A percentile compares a stretch with the other conserved stretches of the same genome.
These are phyloP conservation scores for Pachydiplax longipennis DNA, from an alignment of 2,888 invertebrate species.

Conservation along the genomic window DNA sequence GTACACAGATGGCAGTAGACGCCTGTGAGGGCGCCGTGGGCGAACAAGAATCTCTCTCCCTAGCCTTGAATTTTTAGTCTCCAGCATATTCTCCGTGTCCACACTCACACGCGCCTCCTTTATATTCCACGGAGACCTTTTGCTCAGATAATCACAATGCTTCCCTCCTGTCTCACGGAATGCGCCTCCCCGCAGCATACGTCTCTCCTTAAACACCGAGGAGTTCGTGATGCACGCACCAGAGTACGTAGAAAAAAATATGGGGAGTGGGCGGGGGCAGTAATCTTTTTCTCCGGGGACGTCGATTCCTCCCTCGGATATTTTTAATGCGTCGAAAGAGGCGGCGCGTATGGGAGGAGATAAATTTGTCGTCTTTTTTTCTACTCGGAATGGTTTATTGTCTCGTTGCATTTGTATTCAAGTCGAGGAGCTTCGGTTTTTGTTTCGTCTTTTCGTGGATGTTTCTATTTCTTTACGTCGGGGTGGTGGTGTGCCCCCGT, in stretches of 20 bases:
- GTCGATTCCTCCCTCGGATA: background rate
- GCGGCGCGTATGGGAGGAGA: background rate
- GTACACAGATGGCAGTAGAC: background rate
- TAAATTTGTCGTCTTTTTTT: background rate
- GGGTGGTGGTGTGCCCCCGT: background rate
- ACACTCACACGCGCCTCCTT: background rate
- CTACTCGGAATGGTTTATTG: background rate
- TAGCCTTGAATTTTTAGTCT: conserved; percentile 1
- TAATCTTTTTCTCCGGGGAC: background rate
- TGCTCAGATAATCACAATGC: background rate
- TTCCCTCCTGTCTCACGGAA: background rate
- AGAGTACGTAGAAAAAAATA: background rate
- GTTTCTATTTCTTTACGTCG: background rate
- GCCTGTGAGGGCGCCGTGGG: background rate
- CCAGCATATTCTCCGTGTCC: background rate
- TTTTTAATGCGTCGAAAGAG: background rate
- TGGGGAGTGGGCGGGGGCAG: background rate
- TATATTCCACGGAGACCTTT: background rate
- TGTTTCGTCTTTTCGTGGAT: background rate
- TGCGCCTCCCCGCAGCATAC: background rate
- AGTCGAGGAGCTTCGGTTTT: background rate
- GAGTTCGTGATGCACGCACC: background rate
- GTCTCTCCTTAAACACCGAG: background rate
- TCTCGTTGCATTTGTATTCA: background rate
- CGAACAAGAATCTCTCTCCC: background rate